Evolutionary conservation across 2,888 invertebrate species (phyloP).

Genomic region (Perithous albicinctus): DNA sequence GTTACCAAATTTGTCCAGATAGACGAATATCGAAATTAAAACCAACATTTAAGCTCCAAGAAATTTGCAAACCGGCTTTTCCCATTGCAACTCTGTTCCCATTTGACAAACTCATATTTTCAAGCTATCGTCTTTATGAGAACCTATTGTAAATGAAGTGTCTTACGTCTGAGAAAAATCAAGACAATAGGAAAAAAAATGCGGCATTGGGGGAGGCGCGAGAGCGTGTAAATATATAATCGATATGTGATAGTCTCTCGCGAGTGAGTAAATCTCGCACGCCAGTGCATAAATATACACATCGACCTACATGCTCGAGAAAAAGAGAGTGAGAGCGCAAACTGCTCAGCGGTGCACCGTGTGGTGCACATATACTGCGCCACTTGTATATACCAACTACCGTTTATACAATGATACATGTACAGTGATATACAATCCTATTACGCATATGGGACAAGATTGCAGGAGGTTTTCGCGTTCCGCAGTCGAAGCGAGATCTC

Average conservation of each 20-base stretch:
- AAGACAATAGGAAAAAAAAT: conserved; percentile 1
- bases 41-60: too few species aligned
- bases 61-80: too few species aligned
- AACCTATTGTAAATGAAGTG: too few species aligned
- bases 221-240: conserved; percentile 44
- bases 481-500: conserved; percentile 37
- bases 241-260: conserved; percentile 7
- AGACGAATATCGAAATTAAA: too few species aligned
- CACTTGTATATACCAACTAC: conserved; percentile 4
- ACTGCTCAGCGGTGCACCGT: conserved; percentile 15
- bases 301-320: conserved; percentile 62
- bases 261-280: conserved; percentile 48
- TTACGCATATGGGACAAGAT: conserved; percentile 65
- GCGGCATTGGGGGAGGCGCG: not conserved
- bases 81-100: too few species aligned
- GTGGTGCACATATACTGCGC: conserved; percentile 14
- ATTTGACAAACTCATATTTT: too few species aligned
- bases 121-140: too few species aligned
- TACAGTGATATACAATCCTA: conserved; percentile 44
- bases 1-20: too few species aligned
- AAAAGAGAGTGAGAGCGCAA: conserved; percentile 45
- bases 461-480: conserved; percentile 59
- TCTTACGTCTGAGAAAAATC: not conserved
- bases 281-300: conserved; percentile 46
- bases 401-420: conserved; percentile 3